Base-by-base conservation (phyloP, 1,140 invertebrate species). In the Drosophila elegans region DNA sequence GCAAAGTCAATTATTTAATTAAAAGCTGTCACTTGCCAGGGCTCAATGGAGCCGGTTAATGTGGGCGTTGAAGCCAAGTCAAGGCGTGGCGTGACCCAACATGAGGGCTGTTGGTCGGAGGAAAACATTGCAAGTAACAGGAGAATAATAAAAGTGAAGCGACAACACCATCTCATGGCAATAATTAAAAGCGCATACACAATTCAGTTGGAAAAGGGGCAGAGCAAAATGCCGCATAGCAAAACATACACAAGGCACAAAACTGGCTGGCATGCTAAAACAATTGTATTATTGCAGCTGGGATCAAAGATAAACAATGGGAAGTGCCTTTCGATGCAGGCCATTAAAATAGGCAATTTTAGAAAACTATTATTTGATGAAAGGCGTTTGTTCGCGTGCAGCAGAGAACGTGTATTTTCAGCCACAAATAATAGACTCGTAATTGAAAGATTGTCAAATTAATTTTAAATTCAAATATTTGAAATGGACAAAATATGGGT, bases 1-100 rank as follows among this genome's bases (percentile, higher is more conserved):
- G 45, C 29, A 38, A 66, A 89, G 83, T 80, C 76, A 88, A 83
- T 88, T 88, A 88, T 83, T 84, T 88, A 86, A 86, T 86, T 86
- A 86, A 86, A 86, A 72, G 82, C 82, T 86, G 82, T 86, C 82
- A 81, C 63, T 79, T 68, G 72, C 76, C 66, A 12, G 41, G 13
- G 57, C 60, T 56, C 41, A 54, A 81, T 78, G 54, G 49, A 36
- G 46, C 73, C 59, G 54, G 54, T 61, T 80, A 73, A 83, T 83
- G 61, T 74, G 64, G 41, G 66, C 67, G 68, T 71, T 42, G 53
- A 71, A 57, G 51, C 68, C 63, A 64, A 60, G 27, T 11, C 25
- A 25, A 59, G 55, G 38, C 53, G 12, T 13, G 54, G 39, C 25
- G 36, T 41, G 53, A 5, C 52, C 27, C 21, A 53, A 39, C 25